Evolutionary conservation across 1,140 invertebrate species (phyloP).

Genomic region (Solenopsis invicta): DNA sequence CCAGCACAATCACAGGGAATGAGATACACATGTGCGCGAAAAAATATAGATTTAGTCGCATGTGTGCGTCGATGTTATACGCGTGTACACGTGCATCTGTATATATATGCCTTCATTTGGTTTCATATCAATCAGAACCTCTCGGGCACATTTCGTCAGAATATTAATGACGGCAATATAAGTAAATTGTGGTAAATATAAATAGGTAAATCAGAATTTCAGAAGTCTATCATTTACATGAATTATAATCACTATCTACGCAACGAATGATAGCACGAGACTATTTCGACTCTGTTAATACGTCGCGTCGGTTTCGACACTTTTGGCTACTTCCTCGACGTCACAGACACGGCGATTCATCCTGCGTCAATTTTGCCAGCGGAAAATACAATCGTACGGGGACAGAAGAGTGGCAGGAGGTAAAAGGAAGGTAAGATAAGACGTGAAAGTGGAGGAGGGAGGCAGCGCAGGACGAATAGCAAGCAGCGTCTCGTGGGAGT

Average conservation of each 20-base stretch:
- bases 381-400: slow-evolving; percentile 65
- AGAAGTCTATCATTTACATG: not conserved
- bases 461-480: slow-evolving; percentile 83
- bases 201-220: not conserved
- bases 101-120: not conserved
- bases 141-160: not conserved
- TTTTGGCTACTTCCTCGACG: not conserved
- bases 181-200: not conserved
- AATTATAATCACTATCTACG: not conserved
- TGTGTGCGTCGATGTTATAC: slow-evolving; percentile 7
- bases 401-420: slow-evolving; percentile 64
- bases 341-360: slow-evolving; percentile 42
- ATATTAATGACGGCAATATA: slow-evolving; percentile 5
- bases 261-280: not conserved
- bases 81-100: not conserved
- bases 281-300: not conserved
- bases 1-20: slow-evolving; percentile 74
- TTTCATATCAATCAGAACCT: not conserved
- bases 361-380: slow-evolving; percentile 48
- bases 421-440: slow-evolving; percentile 68
- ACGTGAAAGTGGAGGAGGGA: slow-evolving; percentile 61
- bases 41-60: slow-evolving; percentile 44
- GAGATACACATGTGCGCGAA: slow-evolving; percentile 57
- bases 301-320: not conserved
- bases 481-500: slow-evolving; percentile 84